Conservation (phyloP, 1,140 invertebrate species). For the Akabosia matsudoensis region DNA sequence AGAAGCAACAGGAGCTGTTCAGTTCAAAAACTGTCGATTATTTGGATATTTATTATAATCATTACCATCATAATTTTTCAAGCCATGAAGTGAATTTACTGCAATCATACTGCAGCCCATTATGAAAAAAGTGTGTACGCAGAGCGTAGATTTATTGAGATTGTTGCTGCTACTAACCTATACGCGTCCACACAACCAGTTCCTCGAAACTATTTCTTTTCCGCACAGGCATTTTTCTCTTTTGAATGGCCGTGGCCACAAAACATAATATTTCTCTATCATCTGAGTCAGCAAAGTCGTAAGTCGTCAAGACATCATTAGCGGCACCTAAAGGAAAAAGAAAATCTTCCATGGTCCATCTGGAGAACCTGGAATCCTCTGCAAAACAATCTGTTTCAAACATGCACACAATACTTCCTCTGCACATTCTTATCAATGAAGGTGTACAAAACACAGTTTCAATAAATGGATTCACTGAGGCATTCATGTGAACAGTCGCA, state of each 20-base stretch:
- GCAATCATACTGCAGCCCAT: no score
- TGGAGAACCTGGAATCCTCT: no score
- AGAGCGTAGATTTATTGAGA: no score
- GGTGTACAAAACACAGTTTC: slow-evolving; percentile 8
- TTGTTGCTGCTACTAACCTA: no score
- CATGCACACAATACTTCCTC: no score
- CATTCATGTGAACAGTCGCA: not conserved
- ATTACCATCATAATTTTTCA: not conserved
- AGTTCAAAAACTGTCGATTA: slow-evolving; percentile 5
- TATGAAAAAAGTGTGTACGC: no score
- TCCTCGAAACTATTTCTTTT: not conserved
- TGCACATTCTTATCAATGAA: no score
- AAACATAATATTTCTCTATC: not conserved
- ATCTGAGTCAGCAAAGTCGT: no score
- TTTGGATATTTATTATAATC: slow-evolving; percentile 7
- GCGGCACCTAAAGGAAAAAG: not conserved
- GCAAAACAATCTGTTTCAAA: not conserved
- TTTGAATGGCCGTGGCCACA: not conserved
- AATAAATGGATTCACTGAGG: slow-evolving; percentile 7
- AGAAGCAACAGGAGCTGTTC: not conserved
- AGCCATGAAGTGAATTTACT: not conserved
- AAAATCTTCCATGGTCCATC: not conserved
- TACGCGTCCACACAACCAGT: no score
- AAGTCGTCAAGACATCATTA: no score
- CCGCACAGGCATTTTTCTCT: not conserved